Conservation (phyloP, 2,888 invertebrate species). For the Chymomyza fuscimana region DNA sequence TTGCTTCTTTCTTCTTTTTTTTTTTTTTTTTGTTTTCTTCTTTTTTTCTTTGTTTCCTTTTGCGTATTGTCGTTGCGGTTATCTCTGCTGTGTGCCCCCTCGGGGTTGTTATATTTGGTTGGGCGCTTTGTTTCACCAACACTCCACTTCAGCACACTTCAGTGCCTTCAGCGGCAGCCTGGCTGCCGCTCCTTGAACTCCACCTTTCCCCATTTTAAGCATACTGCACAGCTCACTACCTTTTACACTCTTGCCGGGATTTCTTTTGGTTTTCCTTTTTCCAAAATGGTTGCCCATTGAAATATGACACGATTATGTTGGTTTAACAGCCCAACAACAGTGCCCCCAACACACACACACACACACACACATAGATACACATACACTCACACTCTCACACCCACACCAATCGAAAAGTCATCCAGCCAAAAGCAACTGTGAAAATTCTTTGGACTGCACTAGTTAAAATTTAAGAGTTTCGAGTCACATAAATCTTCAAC, state of each 20-base stretch:
- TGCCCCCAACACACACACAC: neutral
- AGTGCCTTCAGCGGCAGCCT: conserved; percentile 39
- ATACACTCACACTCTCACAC: neutral
- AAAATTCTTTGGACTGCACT: neutral
- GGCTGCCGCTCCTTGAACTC: conserved; percentile 16
- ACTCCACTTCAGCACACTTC: conserved; percentile 55
- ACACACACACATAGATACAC: neutral
- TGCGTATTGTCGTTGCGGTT: conserved; percentile 47
- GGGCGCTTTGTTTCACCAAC: conserved; percentile 55
- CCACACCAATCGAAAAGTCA: neutral
- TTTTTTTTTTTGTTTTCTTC: conserved; percentile 11
- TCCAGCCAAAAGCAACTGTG: neutral
- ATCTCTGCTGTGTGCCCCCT: conserved; percentile 54
- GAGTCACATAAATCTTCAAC: neutral
- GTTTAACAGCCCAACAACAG: conserved; percentile 28
- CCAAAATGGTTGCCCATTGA: conserved; percentile 70
- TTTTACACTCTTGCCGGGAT: neutral
- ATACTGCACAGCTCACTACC: neutral
- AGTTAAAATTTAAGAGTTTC: neutral
- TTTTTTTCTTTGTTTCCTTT: conserved; percentile 9
- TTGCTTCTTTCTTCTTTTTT: conserved; percentile 11
- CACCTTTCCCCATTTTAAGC: neutral
- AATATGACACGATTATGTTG: conserved; percentile 74
- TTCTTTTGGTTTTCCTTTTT: conserved; percentile 27
- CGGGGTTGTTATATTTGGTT: conserved; percentile 45